phyloP scores from a whole-genome alignment of 2,797 vertebrate species.

The Odontamblyopus lacepedii region DNA sequence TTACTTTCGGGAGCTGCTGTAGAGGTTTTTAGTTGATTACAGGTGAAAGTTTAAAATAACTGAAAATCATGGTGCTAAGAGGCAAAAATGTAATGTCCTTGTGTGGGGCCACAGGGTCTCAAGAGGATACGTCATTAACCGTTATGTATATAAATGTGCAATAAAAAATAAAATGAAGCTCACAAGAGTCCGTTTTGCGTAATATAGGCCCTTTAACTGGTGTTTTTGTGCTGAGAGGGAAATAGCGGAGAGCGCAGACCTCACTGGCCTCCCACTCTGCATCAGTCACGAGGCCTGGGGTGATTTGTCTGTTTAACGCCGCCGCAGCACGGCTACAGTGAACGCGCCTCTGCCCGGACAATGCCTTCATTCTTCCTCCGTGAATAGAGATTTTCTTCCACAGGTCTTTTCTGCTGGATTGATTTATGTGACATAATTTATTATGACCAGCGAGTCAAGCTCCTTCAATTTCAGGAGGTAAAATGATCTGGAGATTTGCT shows the following conservation, averaged over 20 bases:
- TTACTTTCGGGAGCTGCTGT: no score
- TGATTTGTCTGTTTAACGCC: constrained; percentile 67
- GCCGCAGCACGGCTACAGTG: constrained; percentile 41
- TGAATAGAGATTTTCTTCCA: constrained; percentile 72
- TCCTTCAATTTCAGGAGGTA: constrained; percentile 66
- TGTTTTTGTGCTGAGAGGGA: constrained; percentile 65
- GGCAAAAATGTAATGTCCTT: no score
- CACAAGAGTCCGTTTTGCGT: no score
- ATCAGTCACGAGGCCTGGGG: constrained; percentile 63
- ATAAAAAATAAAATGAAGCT: no score
- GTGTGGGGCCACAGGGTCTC: no score
- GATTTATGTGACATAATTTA: constrained; percentile 76
- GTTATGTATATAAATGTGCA: no score
- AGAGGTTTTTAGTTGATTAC: no score
- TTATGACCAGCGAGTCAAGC: constrained; percentile 61
- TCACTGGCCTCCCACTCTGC: constrained; percentile 73
- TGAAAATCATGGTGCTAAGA: no score
- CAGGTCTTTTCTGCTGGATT: constrained; percentile 53
- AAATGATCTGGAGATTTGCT: constrained; percentile 68
- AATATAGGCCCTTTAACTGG: constrained; percentile 53
- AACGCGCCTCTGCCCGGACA: constrained; percentile 62
- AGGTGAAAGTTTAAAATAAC: no score
- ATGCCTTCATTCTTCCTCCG: constrained; percentile 71
- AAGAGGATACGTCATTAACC: no score
- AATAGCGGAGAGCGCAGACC: constrained; percentile 68